A percentile compares a stretch with the other conserved stretches of the same genome.
These are phyloP conservation scores for Noturus placidus DNA, from an alignment of 2,113 vertebrate genomes.

Conservation along the genomic window DNA sequence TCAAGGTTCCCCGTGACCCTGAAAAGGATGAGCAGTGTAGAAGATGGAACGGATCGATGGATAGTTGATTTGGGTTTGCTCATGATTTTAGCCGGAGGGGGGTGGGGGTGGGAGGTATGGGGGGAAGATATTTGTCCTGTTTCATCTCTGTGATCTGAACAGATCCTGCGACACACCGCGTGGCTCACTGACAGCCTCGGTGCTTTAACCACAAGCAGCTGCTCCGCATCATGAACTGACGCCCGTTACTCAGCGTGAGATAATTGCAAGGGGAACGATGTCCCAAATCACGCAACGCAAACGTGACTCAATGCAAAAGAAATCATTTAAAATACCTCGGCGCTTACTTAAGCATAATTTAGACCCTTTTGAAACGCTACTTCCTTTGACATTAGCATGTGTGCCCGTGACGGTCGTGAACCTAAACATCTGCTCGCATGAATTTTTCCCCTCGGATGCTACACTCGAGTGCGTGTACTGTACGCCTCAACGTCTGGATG, in stretches of 20 bases:
- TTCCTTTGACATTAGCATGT: slow-evolving; percentile 8
- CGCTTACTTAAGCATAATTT: slow-evolving; percentile 2
- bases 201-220: slow-evolving; percentile 12
- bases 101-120: too few relatives aligned
- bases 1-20: too few relatives aligned
- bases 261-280: slow-evolving; percentile 11
- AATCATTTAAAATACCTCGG: neutral
- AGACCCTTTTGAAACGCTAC: slow-evolving; percentile 53
- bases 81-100: neutral
- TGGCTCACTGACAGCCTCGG: neutral
- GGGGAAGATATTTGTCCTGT: neutral
- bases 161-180: neutral
- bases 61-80: neutral
- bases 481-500: slow-evolving; percentile 59
- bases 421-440: slow-evolving; percentile 67
- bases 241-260: slow-evolving; percentile 15
- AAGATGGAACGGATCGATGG: too few relatives aligned
- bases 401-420: neutral
- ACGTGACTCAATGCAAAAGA: slow-evolving; percentile 5
- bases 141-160: neutral
- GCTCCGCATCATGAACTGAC: neutral
- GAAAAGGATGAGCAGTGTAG: too few relatives aligned
- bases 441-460: slow-evolving; percentile 65
- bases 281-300: neutral
- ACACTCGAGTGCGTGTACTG: slow-evolving; percentile 52